Conservation (phyloP, 2,888 invertebrate genomes). For the Hololepta plana region DNA sequence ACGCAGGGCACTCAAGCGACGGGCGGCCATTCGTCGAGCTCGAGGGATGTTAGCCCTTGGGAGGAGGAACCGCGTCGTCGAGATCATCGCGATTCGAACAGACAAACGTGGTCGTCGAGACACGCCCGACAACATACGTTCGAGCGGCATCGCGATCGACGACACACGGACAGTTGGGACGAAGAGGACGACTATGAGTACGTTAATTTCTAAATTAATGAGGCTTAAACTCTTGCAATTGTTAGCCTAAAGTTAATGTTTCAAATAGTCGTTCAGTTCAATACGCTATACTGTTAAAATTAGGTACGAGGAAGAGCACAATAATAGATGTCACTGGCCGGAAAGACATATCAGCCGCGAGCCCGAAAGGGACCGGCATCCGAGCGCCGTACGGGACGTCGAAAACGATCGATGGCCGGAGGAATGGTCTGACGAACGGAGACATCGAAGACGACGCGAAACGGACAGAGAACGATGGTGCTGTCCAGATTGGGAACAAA, state of each 20-base stretch:
- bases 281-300: too few relatives aligned
- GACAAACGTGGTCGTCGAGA: constrained; percentile 25
- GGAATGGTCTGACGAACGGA: constrained; percentile 17
- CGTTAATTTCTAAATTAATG: constrained; percentile 18
- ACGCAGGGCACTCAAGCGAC: constrained; percentile 9
- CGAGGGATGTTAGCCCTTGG: constrained; percentile 65
- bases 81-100: constrained; percentile 25
- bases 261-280: too few relatives aligned
- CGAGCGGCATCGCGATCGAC: constrained; percentile 32
- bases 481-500: constrained; percentile 33
- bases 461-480: constrained; percentile 25
- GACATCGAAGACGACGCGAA: too few relatives aligned
- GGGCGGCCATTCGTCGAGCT: constrained; percentile 41
- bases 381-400: constrained; percentile 11
- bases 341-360: constrained; percentile 17
- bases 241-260: too few relatives aligned
- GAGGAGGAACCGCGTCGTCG: constrained; percentile 42
- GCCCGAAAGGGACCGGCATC: constrained; percentile 16
- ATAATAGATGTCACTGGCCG: constrained; percentile 12
- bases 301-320: too few relatives aligned
- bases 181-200: constrained; percentile 58
- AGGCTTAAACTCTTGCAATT: too few relatives aligned
- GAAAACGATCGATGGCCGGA: constrained; percentile 18
- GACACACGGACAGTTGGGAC: constrained; percentile 31
- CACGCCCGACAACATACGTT: constrained; percentile 23